A percentile compares a stretch with the other conserved stretches of the same genome.
Conservation (phyloP, 2,888 invertebrate species). For the Leucania comma region DNA sequence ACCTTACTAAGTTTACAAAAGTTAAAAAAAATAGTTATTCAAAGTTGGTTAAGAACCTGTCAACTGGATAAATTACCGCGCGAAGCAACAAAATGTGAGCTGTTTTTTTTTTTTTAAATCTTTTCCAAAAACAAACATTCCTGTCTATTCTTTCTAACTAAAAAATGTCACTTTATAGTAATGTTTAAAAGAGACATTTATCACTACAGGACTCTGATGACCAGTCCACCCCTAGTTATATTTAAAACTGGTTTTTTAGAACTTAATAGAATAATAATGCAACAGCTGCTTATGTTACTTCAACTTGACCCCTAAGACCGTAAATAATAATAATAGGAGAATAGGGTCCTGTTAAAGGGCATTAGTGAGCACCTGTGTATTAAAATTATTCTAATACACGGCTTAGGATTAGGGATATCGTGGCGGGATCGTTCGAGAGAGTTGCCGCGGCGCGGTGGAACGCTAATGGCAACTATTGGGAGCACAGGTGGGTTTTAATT, state of each 20-base stretch:
- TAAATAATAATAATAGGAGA: conserved; percentile 22
- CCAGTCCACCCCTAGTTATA: background rate
- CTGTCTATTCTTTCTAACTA: background rate
- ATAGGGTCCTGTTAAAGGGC: background rate
- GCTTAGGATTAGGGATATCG: too few relatives aligned
- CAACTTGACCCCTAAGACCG: conserved; percentile 20
- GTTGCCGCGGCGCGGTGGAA: too few relatives aligned
- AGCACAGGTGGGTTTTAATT: too few relatives aligned
- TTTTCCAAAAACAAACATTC: background rate
- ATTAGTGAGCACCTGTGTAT: conserved; percentile 7
- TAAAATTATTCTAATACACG: background rate
- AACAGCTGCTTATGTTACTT: conserved; percentile 36
- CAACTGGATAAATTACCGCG: too few relatives aligned
- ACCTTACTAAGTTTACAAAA: too few relatives aligned
- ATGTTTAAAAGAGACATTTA: background rate
- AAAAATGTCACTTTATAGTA: conserved; percentile 4
- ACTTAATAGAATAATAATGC: conserved; percentile 7
- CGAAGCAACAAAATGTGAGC: too few relatives aligned
- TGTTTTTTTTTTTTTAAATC: background rate
- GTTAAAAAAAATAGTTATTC: too few relatives aligned
- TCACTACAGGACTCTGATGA: too few relatives aligned
- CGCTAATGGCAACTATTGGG: too few relatives aligned
- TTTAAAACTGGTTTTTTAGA: conserved; percentile 40
- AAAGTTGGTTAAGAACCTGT: too few relatives aligned
- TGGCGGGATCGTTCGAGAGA: too few relatives aligned